A percentile compares a stretch with the other conserved stretches of the same genome.
phyloP scores from a whole-genome alignment of 2,113 vertebrate genomes.

The Mormyrus iriodes region DNA sequence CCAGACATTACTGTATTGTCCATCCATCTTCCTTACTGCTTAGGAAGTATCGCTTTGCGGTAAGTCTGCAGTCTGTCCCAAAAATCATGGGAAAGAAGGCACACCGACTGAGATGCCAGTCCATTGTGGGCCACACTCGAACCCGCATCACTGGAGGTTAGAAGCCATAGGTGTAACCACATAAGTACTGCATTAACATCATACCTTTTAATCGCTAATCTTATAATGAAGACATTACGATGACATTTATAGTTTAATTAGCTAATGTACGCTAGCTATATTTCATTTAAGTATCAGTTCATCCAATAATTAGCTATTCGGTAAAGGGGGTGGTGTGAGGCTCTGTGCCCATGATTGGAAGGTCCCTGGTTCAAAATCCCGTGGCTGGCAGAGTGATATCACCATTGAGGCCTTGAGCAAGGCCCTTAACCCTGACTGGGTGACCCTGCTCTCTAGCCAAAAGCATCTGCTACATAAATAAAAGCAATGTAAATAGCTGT shows the following conservation, averaged over 20 bases:
- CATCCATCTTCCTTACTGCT: not conserved
- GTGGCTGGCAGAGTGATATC: not conserved
- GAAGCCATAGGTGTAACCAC: not conserved
- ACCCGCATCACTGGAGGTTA: not conserved
- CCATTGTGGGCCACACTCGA: not conserved
- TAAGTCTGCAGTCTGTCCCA: not conserved
- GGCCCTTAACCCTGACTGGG: not conserved
- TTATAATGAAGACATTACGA: not conserved
- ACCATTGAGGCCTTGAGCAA: not conserved
- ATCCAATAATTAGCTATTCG: not conserved
- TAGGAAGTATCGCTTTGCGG: not conserved
- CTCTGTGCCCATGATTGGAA: not conserved
- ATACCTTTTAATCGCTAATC: not conserved
- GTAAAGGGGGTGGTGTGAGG: not conserved
- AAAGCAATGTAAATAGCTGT: not conserved
- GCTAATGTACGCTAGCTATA: not conserved
- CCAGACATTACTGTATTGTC: not conserved
- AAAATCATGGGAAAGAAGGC: not conserved
- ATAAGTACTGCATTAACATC: not conserved
- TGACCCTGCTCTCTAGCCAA: not conserved
- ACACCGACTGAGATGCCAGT: not conserved
- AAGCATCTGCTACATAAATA: not conserved
- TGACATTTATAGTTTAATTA: not conserved
- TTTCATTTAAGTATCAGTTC: not conserved
- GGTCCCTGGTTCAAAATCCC: no score